Percentiles rank a stretch among this genome's conserved stretches.
Conservation (phyloP, 2,888 invertebrate species). For the Elysia crispata region DNA sequence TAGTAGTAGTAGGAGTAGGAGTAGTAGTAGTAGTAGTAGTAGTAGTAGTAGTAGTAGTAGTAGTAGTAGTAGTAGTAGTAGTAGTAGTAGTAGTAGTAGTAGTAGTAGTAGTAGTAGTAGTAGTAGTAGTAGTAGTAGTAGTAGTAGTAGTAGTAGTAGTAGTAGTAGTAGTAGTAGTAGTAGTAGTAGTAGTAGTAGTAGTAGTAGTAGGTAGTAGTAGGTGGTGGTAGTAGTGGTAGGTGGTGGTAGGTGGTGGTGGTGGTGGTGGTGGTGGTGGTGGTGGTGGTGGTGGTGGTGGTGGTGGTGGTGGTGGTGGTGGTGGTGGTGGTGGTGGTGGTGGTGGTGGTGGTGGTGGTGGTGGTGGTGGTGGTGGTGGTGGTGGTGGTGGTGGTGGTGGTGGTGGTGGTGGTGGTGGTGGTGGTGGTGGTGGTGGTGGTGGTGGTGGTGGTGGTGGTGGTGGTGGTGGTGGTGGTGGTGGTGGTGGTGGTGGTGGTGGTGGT, state of each 20-base stretch:
- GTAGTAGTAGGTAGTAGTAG: no score
- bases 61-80: constrained; percentile 24
- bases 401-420: not conserved
- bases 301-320: constrained; percentile 6
- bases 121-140: constrained; percentile 11
- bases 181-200: constrained; percentile 14
- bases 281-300: constrained; percentile 6
- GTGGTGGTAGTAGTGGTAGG: no score
- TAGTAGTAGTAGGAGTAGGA: no score
- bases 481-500: constrained; percentile 21
- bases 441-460: not conserved
- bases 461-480: constrained; percentile 9
- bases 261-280: not conserved
- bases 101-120: constrained; percentile 27
- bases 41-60: constrained; percentile 17
- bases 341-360: not conserved
- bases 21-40: no score
- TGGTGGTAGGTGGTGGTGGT: no score
- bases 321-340: not conserved
- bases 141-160: constrained; percentile 31
- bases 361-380: not conserved
- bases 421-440: not conserved
- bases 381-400: not conserved
- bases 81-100: constrained; percentile 33
- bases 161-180: constrained; percentile 11